phyloP scores from a whole-genome alignment of 2,113 vertebrate species.

The Bubo scandiacus region DNA sequence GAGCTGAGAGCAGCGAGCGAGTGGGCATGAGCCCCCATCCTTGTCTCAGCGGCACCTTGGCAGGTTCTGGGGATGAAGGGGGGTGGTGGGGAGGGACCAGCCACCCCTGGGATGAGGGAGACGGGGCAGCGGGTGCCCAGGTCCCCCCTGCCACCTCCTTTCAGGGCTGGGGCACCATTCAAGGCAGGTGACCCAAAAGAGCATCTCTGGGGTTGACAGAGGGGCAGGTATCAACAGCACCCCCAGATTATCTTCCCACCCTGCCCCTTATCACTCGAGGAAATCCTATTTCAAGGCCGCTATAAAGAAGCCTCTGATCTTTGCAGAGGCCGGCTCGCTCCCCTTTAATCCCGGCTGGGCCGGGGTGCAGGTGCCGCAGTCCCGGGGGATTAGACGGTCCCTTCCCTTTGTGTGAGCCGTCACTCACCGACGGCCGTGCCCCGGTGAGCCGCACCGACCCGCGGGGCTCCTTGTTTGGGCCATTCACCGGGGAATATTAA shows the following conservation, averaged over 20 bases:
- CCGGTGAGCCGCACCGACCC: background rate
- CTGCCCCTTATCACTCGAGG: slow-evolving; percentile 3
- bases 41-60: rapidly evolving
- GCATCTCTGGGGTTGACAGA: background rate
- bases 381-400: background rate
- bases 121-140: rapidly evolving
- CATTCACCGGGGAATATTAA: background rate
- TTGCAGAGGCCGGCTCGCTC: background rate
- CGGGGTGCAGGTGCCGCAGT: slow-evolving; percentile 22
- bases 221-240: background rate
- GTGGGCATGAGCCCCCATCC: rapidly evolving
- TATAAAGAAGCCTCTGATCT: slow-evolving; percentile 20
- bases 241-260: background rate
- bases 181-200: background rate
- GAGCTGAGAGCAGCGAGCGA: rapidly evolving
- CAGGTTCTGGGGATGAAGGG: background rate
- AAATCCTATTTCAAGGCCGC: slow-evolving; percentile 35
- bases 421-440: background rate
- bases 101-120: background rate
- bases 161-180: background rate
- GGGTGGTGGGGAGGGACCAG: background rate
- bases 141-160: background rate
- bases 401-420: background rate
- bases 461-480: background rate
- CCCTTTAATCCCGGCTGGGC: background rate